Evolutionary conservation across 2,797 vertebrate species (phyloP), one percentile per base, ranked within the genome.

Genomic region (Protosalanx chinensis): DNA sequence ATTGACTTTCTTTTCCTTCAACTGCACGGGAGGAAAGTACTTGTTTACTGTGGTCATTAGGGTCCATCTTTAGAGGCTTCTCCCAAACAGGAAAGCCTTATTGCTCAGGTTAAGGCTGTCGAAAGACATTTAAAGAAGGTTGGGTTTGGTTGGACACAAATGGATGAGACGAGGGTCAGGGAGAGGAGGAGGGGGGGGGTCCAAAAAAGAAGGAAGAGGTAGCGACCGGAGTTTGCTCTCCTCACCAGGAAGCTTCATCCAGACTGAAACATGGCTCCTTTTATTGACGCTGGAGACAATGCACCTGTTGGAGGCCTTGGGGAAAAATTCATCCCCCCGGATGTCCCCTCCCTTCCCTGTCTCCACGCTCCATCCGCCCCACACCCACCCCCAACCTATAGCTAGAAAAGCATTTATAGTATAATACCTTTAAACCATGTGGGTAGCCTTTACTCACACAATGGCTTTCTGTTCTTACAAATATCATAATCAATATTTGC

Each of bases 241-340:
- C 78, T 84, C 81, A 78, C 75, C 72, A 81, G 81, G 86, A 81
- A 85, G 63, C 56, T 71, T 78, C 77, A 76, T 49, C 80, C 76
- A 71, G 59, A 59, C 61, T 84, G 84, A 92, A 86, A 86, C 88
- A 87, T 80, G 74, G 74, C 87, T 77, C 46, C 77, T 78, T 76
- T 79, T 89, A 27, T 88, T 88, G 76, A 87, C 83, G 76, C 57
- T 72, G 73, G 68, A 82, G 79, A 89, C 86, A 90, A 87, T 85
- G 79, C 56, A 85, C 82, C 81, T 82, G 84, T 87, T 82, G 89
- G 85, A 82, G 80, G 78, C 82, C 86, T 70, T 70, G 72, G 83
- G 70, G 8, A 12, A 46, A 46, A 46, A 46, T 12, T 13, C 7
- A 3, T 2, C 2, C 41, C 10, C 41, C 41, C 41, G 3, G 3